A percentile compares a stretch with the other conserved stretches of the same genome.
Evolutionary conservation across 92 coral and sea anemone genomes (phyloP).

Genomic region (Umimayanthus kanabou): DNA sequence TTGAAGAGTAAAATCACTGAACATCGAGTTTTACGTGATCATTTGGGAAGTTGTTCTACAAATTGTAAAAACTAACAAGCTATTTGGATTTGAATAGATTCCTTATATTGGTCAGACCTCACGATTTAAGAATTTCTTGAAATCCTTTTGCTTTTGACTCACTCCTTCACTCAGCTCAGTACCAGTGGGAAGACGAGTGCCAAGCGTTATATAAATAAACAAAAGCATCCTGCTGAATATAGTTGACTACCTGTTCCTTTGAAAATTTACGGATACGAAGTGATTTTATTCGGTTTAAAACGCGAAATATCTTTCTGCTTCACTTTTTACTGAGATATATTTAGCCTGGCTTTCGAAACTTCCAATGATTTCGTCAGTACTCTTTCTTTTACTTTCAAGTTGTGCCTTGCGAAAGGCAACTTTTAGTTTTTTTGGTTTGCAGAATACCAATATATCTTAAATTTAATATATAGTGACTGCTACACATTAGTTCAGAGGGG

Average conservation of each 20-base stretch:
- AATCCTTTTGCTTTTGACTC: background rate
- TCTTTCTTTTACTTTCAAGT: background rate
- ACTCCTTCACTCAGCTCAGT: background rate
- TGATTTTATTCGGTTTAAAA: background rate
- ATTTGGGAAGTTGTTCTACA: background rate
- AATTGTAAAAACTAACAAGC: background rate
- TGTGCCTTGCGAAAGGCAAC: background rate
- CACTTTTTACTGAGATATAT: background rate
- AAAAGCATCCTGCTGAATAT: slow-evolving; percentile 17
- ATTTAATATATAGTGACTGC: slow-evolving; percentile 8
- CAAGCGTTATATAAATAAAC: slow-evolving; percentile 44
- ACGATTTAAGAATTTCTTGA: background rate
- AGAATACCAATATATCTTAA: background rate
- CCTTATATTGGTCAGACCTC: background rate
- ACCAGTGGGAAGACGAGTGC: slow-evolving; percentile 20
- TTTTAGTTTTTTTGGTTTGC: background rate
- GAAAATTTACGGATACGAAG: slow-evolving; percentile 9
- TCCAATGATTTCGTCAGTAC: background rate
- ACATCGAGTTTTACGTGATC: background rate
- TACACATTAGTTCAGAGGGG: slow-evolving; percentile 2
- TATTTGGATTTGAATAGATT: background rate
- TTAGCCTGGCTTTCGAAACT: background rate
- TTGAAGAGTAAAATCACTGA: background rate
- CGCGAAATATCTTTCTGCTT: background rate
- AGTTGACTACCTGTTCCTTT: slow-evolving; percentile 33